phyloP scores from a whole-genome alignment of 1,140 invertebrate genomes.

The Chionoecetes opilio region DNA sequence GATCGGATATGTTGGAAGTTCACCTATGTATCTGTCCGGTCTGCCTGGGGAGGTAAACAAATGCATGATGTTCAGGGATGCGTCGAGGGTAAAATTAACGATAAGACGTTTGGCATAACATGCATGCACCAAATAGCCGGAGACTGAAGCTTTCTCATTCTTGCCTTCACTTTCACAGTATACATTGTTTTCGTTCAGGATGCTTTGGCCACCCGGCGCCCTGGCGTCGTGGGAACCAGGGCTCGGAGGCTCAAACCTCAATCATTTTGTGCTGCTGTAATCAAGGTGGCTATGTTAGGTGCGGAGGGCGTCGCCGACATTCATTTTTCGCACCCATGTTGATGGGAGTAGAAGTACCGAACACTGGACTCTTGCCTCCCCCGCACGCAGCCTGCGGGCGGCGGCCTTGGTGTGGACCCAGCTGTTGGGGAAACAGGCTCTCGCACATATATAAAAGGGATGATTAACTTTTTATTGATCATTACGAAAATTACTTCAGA shows the following conservation, averaged over 20 bases:
- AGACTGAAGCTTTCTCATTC: background rate
- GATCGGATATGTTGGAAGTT: background rate
- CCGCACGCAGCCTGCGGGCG: background rate
- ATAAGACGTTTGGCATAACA: background rate
- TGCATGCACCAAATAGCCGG: background rate
- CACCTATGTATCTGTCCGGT: background rate
- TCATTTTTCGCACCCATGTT: background rate
- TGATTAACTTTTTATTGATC: no score
- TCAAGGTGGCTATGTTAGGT: constrained; percentile 1
- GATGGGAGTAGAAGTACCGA: background rate
- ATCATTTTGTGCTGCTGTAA: background rate
- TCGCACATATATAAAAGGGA: no score
- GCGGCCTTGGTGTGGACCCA: background rate
- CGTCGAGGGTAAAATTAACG: background rate
- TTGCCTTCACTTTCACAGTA: background rate
- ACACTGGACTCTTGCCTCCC: background rate
- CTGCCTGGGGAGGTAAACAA: background rate
- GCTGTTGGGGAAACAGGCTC: background rate
- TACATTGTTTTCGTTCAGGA: background rate
- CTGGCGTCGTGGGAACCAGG: constrained; percentile 3
- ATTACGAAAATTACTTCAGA: no score
- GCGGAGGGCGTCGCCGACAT: background rate
- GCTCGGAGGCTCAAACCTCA: background rate
- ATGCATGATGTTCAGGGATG: background rate
- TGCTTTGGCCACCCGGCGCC: background rate